Conservation (phyloP, 2,797 vertebrate species). For the Paguma larvata region DNA sequence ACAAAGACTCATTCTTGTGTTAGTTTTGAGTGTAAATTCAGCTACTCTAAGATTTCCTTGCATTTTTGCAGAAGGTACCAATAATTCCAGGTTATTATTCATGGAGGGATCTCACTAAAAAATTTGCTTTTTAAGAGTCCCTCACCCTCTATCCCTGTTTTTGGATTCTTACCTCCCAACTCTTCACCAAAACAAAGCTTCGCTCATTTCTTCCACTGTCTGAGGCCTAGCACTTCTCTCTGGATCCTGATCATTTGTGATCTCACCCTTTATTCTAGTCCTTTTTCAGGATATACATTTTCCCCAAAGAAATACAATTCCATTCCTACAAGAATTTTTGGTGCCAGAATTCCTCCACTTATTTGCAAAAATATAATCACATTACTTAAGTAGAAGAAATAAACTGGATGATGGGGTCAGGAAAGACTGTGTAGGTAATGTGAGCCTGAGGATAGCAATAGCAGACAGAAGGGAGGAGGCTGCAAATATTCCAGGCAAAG, state of each 20-base stretch:
- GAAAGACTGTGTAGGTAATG: not conserved
- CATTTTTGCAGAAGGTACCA: not conserved
- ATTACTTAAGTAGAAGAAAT: constrained; percentile 50
- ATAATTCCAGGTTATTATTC: not conserved
- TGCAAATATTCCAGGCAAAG: not conserved
- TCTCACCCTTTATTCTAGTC: not conserved
- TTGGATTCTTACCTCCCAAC: not conserved
- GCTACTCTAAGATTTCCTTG: not conserved
- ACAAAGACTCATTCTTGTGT: not conserved
- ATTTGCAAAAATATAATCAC: constrained; percentile 12
- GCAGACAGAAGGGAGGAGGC: not conserved
- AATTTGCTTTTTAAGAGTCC: not conserved
- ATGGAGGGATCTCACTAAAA: not conserved
- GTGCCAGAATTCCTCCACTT: constrained; percentile 12
- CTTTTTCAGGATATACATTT: not conserved
- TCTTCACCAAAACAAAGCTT: not conserved
- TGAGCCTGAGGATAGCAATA: not conserved
- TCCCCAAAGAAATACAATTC: not conserved
- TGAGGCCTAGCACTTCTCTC: not conserved
- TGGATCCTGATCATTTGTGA: not conserved
- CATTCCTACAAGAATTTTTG: constrained; percentile 48
- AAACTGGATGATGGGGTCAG: not conserved
- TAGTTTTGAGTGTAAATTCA: constrained; percentile 24
- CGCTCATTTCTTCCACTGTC: not conserved
- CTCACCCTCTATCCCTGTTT: not conserved